Conservation (phyloP, 2,888 invertebrate genomes). For the Hymenopus coronatus region DNA sequence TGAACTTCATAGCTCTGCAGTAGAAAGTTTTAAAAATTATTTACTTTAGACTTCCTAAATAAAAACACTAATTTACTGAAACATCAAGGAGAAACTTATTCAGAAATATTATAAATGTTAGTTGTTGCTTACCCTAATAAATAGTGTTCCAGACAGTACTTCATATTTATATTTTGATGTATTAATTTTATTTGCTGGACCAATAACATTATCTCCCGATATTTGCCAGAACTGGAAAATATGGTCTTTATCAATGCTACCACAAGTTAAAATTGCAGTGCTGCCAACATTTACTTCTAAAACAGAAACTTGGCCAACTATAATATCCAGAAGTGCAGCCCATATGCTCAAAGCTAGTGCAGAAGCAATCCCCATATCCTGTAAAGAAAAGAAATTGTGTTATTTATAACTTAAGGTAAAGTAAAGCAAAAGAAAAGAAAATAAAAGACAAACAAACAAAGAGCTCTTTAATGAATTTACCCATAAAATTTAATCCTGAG, state of each 20-base stretch:
- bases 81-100: too few relatives aligned
- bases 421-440: too few relatives aligned
- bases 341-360: not conserved
- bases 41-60: too few relatives aligned
- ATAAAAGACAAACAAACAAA: too few relatives aligned
- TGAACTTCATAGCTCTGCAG: too few relatives aligned
- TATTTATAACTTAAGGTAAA: not conserved
- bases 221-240: slow-evolving; percentile 68
- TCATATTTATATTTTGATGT: slow-evolving; percentile 65
- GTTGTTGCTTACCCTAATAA: slow-evolving; percentile 57
- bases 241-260: slow-evolving; percentile 63
- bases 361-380: not conserved
- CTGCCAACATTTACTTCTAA: slow-evolving; percentile 58
- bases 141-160: slow-evolving; percentile 64
- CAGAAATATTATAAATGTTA: not conserved
- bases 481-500: too few relatives aligned
- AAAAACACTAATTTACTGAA: too few relatives aligned
- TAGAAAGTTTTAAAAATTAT: too few relatives aligned
- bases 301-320: slow-evolving; percentile 35
- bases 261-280: slow-evolving; percentile 59
- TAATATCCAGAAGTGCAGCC: slow-evolving; percentile 5
- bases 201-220: slow-evolving; percentile 54
- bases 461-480: too few relatives aligned
- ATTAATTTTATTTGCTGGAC: slow-evolving; percentile 61
- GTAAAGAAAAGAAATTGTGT: not conserved